Evolutionary conservation across 2,113 vertebrate species (phyloP), one percentile per base, ranked within the genome.

Genomic region (Mungos mungo): DNA sequence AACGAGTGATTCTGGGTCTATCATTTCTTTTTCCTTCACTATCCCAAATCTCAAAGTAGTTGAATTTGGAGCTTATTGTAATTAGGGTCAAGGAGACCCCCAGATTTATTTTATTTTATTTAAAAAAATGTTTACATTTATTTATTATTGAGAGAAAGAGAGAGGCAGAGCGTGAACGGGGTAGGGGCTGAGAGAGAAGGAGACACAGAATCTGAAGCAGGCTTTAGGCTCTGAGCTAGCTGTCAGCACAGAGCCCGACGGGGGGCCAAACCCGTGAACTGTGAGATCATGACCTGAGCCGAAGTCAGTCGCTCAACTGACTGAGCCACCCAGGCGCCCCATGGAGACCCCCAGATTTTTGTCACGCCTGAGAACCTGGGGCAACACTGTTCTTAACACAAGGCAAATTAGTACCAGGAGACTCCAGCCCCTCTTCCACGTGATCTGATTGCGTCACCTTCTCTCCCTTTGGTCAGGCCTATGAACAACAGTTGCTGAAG

Each of bases 401-500:
- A 0, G 13, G 65, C 38, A 38, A 84, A 88, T 77, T 33, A 45
- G 83, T 60, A 16, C 45, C 19, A 1, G 5, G 81, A 81, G 91
- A 57, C 63, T 15, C 50, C 5, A 60, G 63, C 85, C 68, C 47
- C 89, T 81, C 35, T 79, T 25, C 38, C 52, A 1, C 8, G 3
- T 10, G 60, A 38, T 7, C 84, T 18, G 2, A 3, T 68, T 38
- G 25, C 90, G 9, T 82, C 93, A 45, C 69, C 41, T n/a, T 27
- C 13, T 31, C 74, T 88, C 33, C 82, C 68, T 94, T 82, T 90
- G 69, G 84, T 87, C 3, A 29, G 77, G 87, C 38, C 80, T 63
- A 80, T 63, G 84, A 83, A 84, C 83, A 92, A 47, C 76, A 88
- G 77, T 80, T 95, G 93, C 85, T 52, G 68, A 96, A 83, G 93